Evolutionary conservation across 2,888 invertebrate genomes (phyloP).

Genomic region (Mystacides longicornis): DNA sequence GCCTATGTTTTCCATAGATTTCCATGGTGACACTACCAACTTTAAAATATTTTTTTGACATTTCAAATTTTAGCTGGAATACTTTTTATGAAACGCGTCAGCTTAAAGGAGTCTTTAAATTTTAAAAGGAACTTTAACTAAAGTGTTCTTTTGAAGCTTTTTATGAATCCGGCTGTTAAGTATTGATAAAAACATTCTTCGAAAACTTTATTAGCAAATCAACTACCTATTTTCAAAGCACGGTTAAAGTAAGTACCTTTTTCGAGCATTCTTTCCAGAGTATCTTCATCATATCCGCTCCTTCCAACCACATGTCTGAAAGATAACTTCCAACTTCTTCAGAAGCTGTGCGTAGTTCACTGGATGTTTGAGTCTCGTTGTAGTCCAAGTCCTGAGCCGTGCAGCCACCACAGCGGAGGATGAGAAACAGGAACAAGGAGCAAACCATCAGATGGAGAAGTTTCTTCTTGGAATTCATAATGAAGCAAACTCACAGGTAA

Average conservation of each 20-base stretch:
- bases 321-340: conserved; percentile 29
- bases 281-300: conserved; percentile 40
- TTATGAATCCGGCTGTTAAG: too few species aligned
- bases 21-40: too few species aligned
- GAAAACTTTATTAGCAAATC: too few species aligned
- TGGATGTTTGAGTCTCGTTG: neutral
- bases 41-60: too few species aligned
- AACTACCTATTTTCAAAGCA: too few species aligned
- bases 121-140: too few species aligned
- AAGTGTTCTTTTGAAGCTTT: too few species aligned
- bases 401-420: neutral
- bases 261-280: conserved; percentile 48
- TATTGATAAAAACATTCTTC: too few species aligned
- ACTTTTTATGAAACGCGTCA: too few species aligned
- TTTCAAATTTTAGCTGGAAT: too few species aligned
- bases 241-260: conserved; percentile 35
- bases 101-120: too few species aligned
- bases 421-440: neutral
- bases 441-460: neutral
- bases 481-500: neutral
- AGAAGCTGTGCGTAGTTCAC: neutral
- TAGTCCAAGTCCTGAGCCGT: neutral
- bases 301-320: conserved; percentile 46
- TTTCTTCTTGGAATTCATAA: neutral
- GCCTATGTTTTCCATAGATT: too few species aligned